Percentiles rank a stretch among this genome's conserved stretches.
These are phyloP conservation scores for Plestiodon gilberti DNA, from an alignment of 2,113 vertebrate genomes.

Conservation along the genomic window DNA sequence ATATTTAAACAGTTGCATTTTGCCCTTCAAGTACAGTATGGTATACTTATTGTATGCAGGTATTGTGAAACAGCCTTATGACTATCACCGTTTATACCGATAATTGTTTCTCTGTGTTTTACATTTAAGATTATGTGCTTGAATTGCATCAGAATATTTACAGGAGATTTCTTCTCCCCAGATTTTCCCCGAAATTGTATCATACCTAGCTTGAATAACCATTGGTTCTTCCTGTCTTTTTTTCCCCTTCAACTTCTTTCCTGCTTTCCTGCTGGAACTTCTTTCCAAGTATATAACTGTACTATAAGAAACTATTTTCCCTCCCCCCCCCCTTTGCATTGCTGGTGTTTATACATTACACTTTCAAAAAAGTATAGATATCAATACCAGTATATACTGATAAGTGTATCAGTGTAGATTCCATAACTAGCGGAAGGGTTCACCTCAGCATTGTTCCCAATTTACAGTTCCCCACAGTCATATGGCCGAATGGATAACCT, in stretches of 20 bases:
- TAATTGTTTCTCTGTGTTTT: constrained; percentile 15
- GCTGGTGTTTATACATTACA: rapidly evolving
- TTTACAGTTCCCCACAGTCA: not conserved
- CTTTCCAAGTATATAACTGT: not conserved
- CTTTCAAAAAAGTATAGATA: not conserved
- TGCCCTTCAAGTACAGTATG: constrained; percentile 36
- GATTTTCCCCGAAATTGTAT: rapidly evolving
- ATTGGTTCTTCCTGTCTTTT: not conserved
- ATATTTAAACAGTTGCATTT: constrained; percentile 62
- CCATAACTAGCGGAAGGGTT: not conserved
- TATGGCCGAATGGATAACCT: not conserved
- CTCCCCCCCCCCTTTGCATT: not conserved
- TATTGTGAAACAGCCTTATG: constrained; percentile 14
- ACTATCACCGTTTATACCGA: not conserved
- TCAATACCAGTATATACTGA: not conserved
- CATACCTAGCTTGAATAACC: not conserved
- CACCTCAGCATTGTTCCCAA: too few relatives aligned
- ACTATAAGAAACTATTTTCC: not conserved
- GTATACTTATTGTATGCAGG: constrained; percentile 18
- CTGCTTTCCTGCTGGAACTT: too few relatives aligned
- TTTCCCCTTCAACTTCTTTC: not conserved
- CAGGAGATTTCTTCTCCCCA: not conserved
- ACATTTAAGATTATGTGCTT: not conserved
- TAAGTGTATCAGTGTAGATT: not conserved
- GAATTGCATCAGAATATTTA: not conserved